phyloP scores from a whole-genome alignment of 2,113 vertebrate genomes.

The Rhegmatorhina hoffmannsi region DNA sequence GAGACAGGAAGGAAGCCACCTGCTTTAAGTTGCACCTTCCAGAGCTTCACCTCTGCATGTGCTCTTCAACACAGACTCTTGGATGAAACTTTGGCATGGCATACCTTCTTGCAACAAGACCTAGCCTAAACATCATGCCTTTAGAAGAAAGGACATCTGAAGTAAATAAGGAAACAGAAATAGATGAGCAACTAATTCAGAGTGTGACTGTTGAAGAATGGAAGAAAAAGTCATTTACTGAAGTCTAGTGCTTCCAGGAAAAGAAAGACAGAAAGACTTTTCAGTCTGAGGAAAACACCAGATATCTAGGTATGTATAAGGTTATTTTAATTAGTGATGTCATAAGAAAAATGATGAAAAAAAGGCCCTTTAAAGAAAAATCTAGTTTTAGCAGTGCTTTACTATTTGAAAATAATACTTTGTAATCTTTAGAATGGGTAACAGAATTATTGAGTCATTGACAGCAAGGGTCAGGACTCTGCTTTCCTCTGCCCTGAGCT shows the following conservation, averaged over 20 bases:
- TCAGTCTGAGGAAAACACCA: neutral
- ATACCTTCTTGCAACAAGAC: neutral
- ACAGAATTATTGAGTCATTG: neutral
- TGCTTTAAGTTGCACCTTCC: neutral
- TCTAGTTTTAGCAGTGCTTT: neutral
- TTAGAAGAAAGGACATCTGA: slow-evolving; percentile 8
- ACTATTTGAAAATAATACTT: neutral
- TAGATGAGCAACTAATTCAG: neutral
- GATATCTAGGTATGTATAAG: neutral
- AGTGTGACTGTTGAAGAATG: neutral
- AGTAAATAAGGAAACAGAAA: neutral
- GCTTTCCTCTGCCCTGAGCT: neutral
- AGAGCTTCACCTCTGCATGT: neutral
- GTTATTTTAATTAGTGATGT: neutral
- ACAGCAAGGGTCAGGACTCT: neutral
- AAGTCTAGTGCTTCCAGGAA: slow-evolving; percentile 1
- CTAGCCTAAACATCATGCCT: neutral
- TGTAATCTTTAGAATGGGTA: neutral
- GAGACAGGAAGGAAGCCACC: neutral
- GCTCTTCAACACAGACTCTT: neutral
- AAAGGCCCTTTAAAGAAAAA: neutral
- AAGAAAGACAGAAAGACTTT: neutral
- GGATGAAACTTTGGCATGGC: neutral
- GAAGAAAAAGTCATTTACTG: neutral
- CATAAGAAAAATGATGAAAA: neutral